Base-by-base conservation (phyloP, 2,888 invertebrate genomes). In the Xanthorhoe designata region DNA sequence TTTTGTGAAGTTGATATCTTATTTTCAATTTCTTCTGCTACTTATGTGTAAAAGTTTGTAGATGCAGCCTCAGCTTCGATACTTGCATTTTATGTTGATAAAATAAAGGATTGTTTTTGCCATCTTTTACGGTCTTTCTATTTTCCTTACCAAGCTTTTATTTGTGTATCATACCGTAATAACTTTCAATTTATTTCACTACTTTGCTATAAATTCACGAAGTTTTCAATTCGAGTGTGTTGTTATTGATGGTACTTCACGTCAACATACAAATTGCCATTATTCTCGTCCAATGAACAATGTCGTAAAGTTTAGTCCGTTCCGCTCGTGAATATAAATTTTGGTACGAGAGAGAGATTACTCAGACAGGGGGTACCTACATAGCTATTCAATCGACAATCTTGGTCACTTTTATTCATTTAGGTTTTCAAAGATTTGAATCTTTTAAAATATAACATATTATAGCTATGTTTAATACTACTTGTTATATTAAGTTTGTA, bases 391-490 rank as follows among this genome's bases (percentile, higher is more conserved):
- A 83, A 78, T 72, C 74, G 75, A 73, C 64, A 72, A 79, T 81
- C 75, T 81, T 77, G 83, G 81, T 82, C 80, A 78, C 77, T 77
- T 79, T 78, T 78, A 76, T 82, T 78, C 75, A 73, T 77, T 45
- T 55, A 74, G 71, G 75, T 4, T 24, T 24, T 24, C 24, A 24
- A 3, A 24, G 24, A 35, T 38, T 13, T 38, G 0, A 38, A 38
- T 10, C 38, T 13, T 38, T 10, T 38, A 9, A 38, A 38, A 38
- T 13, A 24, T 1, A 35, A 35, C 7, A 35, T 6, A n/a, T n/a
- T n/a, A n/a, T n/a, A n/a, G n/a, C n/a, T n/a, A n/a, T 38, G 38
- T 38, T 38, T 13, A 42, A 42, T 13, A 42, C 38, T 35, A 1
- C 0, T 13, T 13, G 0, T 3, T 42, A 13, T 42, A 13, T 1